Conservation (phyloP, 1,140 invertebrate species). For the Bombus sylvicola region DNA sequence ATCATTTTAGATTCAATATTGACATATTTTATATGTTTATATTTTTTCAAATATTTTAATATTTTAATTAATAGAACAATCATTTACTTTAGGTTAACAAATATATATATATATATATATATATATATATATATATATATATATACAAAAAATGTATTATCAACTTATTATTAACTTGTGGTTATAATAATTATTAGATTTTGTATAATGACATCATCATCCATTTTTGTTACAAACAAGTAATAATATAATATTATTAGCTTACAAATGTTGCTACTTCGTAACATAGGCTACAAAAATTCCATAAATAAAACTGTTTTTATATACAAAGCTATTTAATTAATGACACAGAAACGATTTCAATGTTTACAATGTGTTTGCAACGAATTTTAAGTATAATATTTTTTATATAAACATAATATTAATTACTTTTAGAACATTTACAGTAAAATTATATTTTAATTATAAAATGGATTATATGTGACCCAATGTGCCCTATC, state of each 20-base stretch:
- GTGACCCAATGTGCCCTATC: constrained; percentile 98
- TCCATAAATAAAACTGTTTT: constrained; percentile 48
- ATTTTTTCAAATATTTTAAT: constrained; percentile 18
- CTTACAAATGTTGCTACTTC: constrained; percentile 11
- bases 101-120: constrained; percentile 19
- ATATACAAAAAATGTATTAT: constrained; percentile 10
- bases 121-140: no score
- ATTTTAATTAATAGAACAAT: constrained; percentile 32
- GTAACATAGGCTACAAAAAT: constrained; percentile 14
- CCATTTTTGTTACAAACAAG: constrained; percentile 35
- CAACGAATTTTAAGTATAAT: constrained; percentile 7
- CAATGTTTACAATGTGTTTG: constrained; percentile 8
- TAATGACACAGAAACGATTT: constrained; percentile 1
- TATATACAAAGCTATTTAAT: constrained; percentile 39
- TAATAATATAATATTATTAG: constrained; percentile 21
- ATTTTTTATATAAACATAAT: neutral
- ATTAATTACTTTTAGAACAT: neutral
- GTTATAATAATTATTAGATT: constrained; percentile 29
- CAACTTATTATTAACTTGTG: constrained; percentile 34
- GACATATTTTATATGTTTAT: constrained; percentile 38
- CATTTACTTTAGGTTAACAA: constrained; percentile 12
- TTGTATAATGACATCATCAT: constrained; percentile 25
- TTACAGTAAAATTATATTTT: constrained; percentile 66
- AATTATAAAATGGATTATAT: constrained; percentile 98
- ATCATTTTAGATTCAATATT: constrained; percentile 29